A percentile compares a stretch with the other conserved stretches of the same genome.
phyloP scores from a whole-genome alignment of 2,888 invertebrate genomes.

The Xestobium rufovillosum region DNA sequence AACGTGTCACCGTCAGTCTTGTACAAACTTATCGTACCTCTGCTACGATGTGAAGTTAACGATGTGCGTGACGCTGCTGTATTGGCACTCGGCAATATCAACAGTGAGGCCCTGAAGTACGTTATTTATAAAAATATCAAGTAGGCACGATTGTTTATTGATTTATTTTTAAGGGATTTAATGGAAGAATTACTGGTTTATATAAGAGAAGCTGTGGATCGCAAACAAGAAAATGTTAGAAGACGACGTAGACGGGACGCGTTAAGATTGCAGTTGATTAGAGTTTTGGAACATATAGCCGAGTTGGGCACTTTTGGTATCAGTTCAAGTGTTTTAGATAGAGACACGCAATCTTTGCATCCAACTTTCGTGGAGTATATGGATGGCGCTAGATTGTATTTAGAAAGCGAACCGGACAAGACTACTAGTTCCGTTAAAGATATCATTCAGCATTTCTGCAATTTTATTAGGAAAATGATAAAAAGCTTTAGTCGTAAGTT shows the following conservation, averaged over 20 bases:
- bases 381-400: conserved; percentile 83
- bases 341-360: conserved; percentile 75
- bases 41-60: conserved; percentile 84
- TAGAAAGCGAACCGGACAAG: conserved; percentile 92
- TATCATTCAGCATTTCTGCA: conserved; percentile 88
- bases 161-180: conserved; percentile 62
- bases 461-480: conserved; percentile 88
- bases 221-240: conserved; percentile 95
- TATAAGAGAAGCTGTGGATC: conserved; percentile 91
- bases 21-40: conserved; percentile 87
- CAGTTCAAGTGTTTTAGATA: conserved; percentile 77
- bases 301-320: conserved; percentile 84
- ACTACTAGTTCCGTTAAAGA: conserved; percentile 82
- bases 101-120: conserved; percentile 90
- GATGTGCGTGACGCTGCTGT: conserved; percentile 94
- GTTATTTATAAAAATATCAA: no score
- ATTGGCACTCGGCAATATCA: conserved; percentile 89
- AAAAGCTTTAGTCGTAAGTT: conserved; percentile 83
- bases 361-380: conserved; percentile 89
- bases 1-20: conserved; percentile 76
- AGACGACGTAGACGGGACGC: conserved; percentile 86
- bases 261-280: conserved; percentile 81
- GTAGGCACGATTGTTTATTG: no score
- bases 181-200: conserved; percentile 91
- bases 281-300: conserved; percentile 86